A percentile compares a stretch with the other conserved stretches of the same genome.
phyloP scores from a whole-genome alignment of 2,113 vertebrate species.

The Apodemus sylvaticus region DNA sequence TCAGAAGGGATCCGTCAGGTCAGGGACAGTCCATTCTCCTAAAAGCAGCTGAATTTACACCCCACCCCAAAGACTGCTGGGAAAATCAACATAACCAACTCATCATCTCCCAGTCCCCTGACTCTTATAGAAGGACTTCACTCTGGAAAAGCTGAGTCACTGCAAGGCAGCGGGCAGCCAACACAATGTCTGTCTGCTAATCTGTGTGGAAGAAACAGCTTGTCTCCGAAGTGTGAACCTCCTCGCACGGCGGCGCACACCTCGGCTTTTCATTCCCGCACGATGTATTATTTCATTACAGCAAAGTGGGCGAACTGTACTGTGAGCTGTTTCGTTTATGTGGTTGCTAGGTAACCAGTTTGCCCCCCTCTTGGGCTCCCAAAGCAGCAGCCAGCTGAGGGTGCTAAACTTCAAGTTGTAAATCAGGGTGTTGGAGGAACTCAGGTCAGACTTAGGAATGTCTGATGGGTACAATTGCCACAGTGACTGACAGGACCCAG shows the following conservation, averaged over 20 bases:
- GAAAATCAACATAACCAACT: background rate
- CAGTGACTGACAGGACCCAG: background rate
- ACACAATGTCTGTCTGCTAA: background rate
- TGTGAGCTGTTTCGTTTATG: background rate
- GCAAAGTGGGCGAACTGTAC: conserved; percentile 60
- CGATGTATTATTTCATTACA: conserved; percentile 68
- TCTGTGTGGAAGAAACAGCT: background rate
- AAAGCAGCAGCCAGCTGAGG: conserved; percentile 36
- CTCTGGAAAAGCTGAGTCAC: background rate
- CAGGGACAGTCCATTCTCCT: too few relatives aligned
- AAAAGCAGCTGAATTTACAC: background rate
- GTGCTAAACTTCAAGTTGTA: conserved; percentile 49
- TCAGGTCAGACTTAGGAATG: background rate
- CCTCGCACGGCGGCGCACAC: background rate
- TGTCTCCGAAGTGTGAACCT: conserved; percentile 3
- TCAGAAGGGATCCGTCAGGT: rapidly evolving
- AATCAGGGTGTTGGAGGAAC: conserved; percentile 33
- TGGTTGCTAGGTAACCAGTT: conserved; percentile 74
- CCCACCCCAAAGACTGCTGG: background rate
- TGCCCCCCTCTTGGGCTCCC: conserved; percentile 54
- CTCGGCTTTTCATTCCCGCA: conserved; percentile 47
- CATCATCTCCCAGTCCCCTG: background rate
- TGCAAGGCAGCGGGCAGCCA: background rate
- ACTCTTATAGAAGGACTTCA: background rate
- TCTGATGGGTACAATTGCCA: background rate